These are phyloP conservation scores for Protosalanx chinensis DNA, from an alignment of 2,797 vertebrate genomes.

Conservation along the genomic window DNA sequence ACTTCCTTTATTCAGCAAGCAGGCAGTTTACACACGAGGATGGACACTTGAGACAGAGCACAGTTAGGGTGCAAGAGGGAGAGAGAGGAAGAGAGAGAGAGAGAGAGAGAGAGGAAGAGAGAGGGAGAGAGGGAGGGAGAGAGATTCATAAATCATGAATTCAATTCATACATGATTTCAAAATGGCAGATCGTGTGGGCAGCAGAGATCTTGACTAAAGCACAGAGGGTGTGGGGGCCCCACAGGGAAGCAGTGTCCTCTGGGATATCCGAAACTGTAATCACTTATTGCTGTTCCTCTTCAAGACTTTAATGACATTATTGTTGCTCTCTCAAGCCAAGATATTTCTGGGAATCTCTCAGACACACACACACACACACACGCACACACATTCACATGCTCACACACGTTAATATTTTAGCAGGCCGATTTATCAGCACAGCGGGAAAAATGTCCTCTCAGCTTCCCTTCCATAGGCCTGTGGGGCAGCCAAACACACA, in stretches of 20 bases:
- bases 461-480: conserved; percentile 58
- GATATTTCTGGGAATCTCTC: conserved; percentile 23
- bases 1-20: too few relatives aligned
- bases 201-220: neutral
- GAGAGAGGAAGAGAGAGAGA: conserved; percentile 19
- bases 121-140: neutral
- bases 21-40: too few relatives aligned
- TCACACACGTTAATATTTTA: conserved; percentile 69
- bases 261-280: neutral
- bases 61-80: too few relatives aligned
- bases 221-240: neutral
- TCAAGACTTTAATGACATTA: neutral
- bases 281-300: neutral
- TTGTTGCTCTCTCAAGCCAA: conserved; percentile 1
- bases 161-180: neutral
- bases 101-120: conserved; percentile 10
- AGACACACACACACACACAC: conserved; percentile 1
- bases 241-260: neutral
- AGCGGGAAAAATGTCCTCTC: conserved; percentile 60
- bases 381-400: conserved; percentile 13
- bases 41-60: too few relatives aligned
- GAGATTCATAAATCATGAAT: neutral
- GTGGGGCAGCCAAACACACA: conserved; percentile 43
- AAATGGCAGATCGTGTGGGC: neutral
- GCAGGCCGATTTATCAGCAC: conserved; percentile 66